Percentiles rank a stretch among this genome's conserved stretches.
phyloP scores from a whole-genome alignment of 2,797 vertebrate species.

The Darevskia mixta region DNA sequence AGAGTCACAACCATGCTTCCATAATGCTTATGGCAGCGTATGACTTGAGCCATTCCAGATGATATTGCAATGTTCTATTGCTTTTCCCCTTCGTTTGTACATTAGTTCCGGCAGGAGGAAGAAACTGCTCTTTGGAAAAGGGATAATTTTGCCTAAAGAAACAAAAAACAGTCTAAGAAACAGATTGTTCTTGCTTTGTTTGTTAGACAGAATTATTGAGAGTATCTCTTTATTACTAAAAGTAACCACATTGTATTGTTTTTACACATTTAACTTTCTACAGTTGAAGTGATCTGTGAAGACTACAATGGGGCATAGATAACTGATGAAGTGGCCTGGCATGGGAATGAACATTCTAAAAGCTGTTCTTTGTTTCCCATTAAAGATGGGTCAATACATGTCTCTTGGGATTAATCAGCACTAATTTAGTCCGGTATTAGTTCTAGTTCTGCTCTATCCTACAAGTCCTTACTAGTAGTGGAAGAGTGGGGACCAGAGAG shows the following conservation, averaged over 20 bases:
- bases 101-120: neutral
- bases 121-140: slow-evolving; percentile 25
- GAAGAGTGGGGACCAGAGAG: neutral
- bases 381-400: neutral
- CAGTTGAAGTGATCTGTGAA: neutral
- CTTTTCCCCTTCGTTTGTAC: neutral
- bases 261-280: neutral
- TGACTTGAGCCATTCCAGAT: fast-evolving
- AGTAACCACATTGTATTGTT: neutral
- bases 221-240: neutral
- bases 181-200: fast-evolving
- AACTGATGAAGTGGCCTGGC: neutral
- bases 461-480: neutral
- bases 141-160: neutral
- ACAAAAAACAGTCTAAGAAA: neutral
- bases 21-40: neutral
- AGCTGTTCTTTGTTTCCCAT: neutral
- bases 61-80: neutral
- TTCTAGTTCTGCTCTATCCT: neutral
- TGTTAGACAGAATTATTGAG: fast-evolving
- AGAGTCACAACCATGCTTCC: neutral
- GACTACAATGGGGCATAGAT: neutral
- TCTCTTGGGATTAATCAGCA: neutral
- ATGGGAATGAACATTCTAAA: neutral
- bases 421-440: neutral